A percentile compares a stretch with the other conserved stretches of the same genome.
Conservation (phyloP, 2,888 invertebrate genomes). For the Spodoptera exigua region DNA sequence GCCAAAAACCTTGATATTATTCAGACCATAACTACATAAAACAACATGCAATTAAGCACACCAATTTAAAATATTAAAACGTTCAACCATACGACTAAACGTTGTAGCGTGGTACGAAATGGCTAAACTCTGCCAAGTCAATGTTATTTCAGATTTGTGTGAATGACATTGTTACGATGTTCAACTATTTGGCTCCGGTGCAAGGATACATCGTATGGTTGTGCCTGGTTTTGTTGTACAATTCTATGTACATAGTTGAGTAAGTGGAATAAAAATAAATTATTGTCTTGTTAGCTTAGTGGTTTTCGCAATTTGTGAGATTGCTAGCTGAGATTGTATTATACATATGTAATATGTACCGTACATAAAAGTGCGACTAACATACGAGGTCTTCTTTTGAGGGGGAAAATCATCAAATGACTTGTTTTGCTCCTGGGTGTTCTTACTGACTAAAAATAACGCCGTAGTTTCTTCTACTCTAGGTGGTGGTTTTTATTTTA, state of each 20-base stretch:
- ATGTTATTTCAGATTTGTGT: slow-evolving; percentile 61
- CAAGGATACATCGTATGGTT: slow-evolving; percentile 23
- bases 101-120: slow-evolving; percentile 37
- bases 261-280: no score
- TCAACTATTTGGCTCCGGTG: slow-evolving; percentile 40
- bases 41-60: not conserved
- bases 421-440: no score
- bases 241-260: not conserved
- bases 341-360: no score
- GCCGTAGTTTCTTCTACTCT: no score
- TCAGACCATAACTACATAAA: not conserved
- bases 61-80: slow-evolving; percentile 33
- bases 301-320: no score
- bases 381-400: no score
- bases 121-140: slow-evolving; percentile 57
- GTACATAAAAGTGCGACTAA: no score
- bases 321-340: no score
- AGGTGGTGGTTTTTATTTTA: slow-evolving; percentile 54
- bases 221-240: not conserved
- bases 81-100: slow-evolving; percentile 28
- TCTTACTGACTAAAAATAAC: no score
- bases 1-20: no score
- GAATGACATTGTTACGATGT: slow-evolving; percentile 46
- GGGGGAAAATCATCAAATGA: no score
- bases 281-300: no score